Conservation (phyloP, 2,888 invertebrate species). For the Andrena chrysosceles region DNA sequence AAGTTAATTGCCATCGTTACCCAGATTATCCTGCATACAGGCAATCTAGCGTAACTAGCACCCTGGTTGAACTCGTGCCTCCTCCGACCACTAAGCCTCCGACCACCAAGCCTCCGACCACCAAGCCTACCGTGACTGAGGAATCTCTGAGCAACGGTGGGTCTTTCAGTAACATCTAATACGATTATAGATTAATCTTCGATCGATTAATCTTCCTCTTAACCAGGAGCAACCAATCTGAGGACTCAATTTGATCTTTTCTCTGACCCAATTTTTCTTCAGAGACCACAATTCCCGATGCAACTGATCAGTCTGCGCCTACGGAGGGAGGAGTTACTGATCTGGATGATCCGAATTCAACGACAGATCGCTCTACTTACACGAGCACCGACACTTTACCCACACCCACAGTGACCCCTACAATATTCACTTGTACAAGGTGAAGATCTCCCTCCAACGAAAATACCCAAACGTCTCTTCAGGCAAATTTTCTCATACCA, state of each 20-base stretch:
- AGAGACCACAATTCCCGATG: background rate
- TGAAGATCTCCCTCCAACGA: slow-evolving; percentile 1
- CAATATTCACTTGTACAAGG: slow-evolving; percentile 38
- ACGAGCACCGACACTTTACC: background rate
- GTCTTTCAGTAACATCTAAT: background rate
- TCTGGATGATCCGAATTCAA: background rate
- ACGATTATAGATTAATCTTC: background rate
- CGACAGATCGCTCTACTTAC: background rate
- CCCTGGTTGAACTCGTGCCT: background rate
- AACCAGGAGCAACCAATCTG: too few species aligned
- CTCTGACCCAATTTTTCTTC: background rate
- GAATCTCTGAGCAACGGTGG: background rate
- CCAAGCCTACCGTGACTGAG: background rate
- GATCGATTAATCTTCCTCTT: background rate
- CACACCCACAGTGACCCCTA: background rate
- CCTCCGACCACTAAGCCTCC: background rate
- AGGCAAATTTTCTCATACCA: background rate
- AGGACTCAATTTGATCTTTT: background rate
- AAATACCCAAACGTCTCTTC: background rate
- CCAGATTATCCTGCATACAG: background rate
- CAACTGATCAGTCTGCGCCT: background rate
- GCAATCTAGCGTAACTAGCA: too few species aligned
- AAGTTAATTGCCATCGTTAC: slow-evolving; percentile 87
- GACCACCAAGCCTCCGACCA: too few species aligned
- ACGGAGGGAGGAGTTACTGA: background rate